Conservation (phyloP, 1,140 invertebrate genomes). For the Orius insidiosus region DNA sequence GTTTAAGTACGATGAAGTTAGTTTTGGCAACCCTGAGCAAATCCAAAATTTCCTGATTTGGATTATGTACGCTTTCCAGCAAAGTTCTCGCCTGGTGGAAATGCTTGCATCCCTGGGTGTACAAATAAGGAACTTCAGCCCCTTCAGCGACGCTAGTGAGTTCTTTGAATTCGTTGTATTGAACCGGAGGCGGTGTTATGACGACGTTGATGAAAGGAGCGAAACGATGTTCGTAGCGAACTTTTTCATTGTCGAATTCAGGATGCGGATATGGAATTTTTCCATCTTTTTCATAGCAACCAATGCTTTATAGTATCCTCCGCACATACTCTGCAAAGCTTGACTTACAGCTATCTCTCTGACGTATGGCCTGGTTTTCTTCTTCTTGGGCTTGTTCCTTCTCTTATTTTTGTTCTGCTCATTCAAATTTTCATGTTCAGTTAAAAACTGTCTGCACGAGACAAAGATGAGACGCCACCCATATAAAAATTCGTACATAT, state of each 20-base stretch:
- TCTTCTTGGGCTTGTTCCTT: conserved; percentile 33
- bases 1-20: conserved; percentile 86
- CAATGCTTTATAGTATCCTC: conserved; percentile 81
- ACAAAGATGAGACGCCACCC: conserved; percentile 82
- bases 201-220: conserved; percentile 62
- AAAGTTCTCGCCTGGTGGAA: conserved; percentile 79
- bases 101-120: conserved; percentile 68
- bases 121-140: conserved; percentile 35
- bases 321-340: conserved; percentile 82
- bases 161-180: conserved; percentile 67
- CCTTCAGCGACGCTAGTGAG: conserved; percentile 34
- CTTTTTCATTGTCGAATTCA: conserved; percentile 83
- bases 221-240: conserved; percentile 87
- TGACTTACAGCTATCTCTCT: conserved; percentile 73
- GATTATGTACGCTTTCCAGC: conserved; percentile 57
- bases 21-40: conserved; percentile 80
- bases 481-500: conserved; percentile 88
- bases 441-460: conserved; percentile 70
- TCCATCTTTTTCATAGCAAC: conserved; percentile 50
- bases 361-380: conserved; percentile 57
- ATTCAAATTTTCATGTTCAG: conserved; percentile 49
- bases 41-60: conserved; percentile 64
- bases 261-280: conserved; percentile 59
- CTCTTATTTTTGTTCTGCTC: conserved; percentile 24
- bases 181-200: conserved; percentile 75